A percentile compares a stretch with the other conserved stretches of the same genome.
Conservation (phyloP, 2,888 invertebrate genomes). For the Pilophorus perplexus region DNA sequence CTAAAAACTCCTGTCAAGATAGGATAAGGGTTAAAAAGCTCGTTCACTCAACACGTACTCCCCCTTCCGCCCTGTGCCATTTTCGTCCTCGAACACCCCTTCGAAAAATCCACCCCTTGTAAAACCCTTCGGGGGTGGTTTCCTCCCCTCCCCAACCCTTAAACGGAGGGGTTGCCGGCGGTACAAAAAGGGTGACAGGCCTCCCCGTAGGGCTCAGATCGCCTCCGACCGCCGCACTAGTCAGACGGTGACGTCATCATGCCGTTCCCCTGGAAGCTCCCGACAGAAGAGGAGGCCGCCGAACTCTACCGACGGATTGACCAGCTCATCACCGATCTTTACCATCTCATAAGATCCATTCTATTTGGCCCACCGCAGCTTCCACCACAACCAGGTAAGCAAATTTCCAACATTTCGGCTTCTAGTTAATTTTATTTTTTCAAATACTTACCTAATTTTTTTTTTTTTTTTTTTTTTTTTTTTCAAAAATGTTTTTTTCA, state of each 20-base stretch:
- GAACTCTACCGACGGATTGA: conserved; percentile 44
- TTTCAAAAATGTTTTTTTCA: no score
- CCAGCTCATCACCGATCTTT: conserved; percentile 45
- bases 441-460: no score
- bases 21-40: background rate
- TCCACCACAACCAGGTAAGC: conserved; percentile 34
- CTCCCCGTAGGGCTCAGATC: conserved; percentile 21
- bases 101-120: background rate
- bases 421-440: no score
- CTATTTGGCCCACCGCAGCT: conserved; percentile 36
- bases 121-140: background rate
- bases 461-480: no score
- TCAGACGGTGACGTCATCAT: conserved; percentile 4
- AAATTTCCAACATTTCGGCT: no score
- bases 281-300: conserved; percentile 42
- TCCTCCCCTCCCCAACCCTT: background rate
- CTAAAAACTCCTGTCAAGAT: no score
- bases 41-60: background rate
- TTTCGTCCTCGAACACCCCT: background rate
- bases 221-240: background rate
- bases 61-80: background rate
- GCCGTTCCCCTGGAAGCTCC: conserved; percentile 44
- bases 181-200: conserved; percentile 3
- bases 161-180: background rate
- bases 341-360: conserved; percentile 43